Evolutionary conservation across 2,888 invertebrate species (phyloP), one percentile per base, ranked within the genome.

Genomic region (Ormyrus thymus): DNA sequence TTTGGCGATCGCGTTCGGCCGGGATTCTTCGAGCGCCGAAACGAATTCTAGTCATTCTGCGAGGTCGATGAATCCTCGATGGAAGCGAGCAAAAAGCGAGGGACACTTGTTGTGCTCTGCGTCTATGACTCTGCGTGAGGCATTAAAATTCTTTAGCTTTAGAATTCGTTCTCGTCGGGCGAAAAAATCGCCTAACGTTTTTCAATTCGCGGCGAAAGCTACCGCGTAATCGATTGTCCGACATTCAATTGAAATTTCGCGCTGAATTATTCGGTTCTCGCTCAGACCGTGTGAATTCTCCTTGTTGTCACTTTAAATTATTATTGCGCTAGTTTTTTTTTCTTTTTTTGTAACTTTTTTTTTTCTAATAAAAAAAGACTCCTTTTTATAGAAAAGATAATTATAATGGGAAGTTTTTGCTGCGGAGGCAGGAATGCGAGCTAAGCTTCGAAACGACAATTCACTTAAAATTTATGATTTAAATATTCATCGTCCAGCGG

Each of bases 41-140:
- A 46, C 70, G 46, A 62, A 72, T 64, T 46, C 55, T 51, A 64
- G 55, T 72, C 53, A 62, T 55, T 64, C n/a, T 15, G 72, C 6
- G 45, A 48, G 45, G 53, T 46, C 72, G 45, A 72, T 13, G 69
- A 69, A 46, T 62, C 70, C 45, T 6, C 51, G 45, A 15, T 45
- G n/a, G 29, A 50, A 50, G 15, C 45, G 13, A 50, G 13, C 48
- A 51, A 72, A 58, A 69, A 58, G 11, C 15, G 11, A 45, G 13
- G 45, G 61, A 11, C 29, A 48, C 58, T 70, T 46, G 43, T 9
- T 4, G 45, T n/a, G n/a, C 66, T 9, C 9, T 7, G 7, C 1
- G 43, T 58, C 50, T 61, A 59, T 13, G 65, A n/a, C 65, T 13
- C 4, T 65, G 29, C 46, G 58, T 50, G 61, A 8, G 7, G 59